A percentile compares a stretch with the other conserved stretches of the same genome.
Conservation (phyloP, 2,113 vertebrate species). For the Chunga burmeisteri region DNA sequence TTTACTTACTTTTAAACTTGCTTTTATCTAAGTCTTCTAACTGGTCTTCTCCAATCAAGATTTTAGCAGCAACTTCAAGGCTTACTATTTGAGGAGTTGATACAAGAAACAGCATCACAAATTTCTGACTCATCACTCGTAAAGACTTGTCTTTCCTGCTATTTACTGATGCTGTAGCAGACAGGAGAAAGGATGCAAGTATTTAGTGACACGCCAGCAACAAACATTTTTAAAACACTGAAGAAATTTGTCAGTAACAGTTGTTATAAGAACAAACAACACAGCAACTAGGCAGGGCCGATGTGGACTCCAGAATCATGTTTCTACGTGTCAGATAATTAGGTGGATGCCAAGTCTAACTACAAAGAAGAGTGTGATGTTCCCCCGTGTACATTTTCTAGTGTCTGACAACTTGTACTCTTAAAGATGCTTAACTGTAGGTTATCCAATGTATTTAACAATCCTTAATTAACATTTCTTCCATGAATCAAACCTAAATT, state of each 20-base stretch:
- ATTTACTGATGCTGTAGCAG: conserved; percentile 85
- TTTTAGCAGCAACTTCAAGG: conserved; percentile 93
- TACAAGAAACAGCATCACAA: conserved; percentile 97
- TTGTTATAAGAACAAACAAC: background rate
- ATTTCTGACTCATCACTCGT: conserved; percentile 97
- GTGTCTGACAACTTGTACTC: background rate
- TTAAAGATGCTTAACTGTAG: background rate
- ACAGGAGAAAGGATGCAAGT: conserved; percentile 43
- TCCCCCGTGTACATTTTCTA: background rate
- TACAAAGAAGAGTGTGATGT: background rate
- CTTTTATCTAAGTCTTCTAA: conserved; percentile 89
- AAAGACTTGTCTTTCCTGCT: conserved; percentile 96
- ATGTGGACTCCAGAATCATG: background rate
- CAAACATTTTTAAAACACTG: background rate
- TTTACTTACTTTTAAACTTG: conserved; percentile 96
- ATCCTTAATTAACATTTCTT: background rate
- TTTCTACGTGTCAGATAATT: background rate
- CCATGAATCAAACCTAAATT: background rate
- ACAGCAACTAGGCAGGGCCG: background rate
- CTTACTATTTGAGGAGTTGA: conserved; percentile 88
- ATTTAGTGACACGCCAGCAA: conserved; percentile 5
- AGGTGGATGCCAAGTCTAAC: background rate
- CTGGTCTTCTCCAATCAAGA: conserved; percentile 93
- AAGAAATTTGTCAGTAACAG: background rate
- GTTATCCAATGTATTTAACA: background rate